Conservation (phyloP, 1,140 invertebrate species). For the Solen grandis region DNA sequence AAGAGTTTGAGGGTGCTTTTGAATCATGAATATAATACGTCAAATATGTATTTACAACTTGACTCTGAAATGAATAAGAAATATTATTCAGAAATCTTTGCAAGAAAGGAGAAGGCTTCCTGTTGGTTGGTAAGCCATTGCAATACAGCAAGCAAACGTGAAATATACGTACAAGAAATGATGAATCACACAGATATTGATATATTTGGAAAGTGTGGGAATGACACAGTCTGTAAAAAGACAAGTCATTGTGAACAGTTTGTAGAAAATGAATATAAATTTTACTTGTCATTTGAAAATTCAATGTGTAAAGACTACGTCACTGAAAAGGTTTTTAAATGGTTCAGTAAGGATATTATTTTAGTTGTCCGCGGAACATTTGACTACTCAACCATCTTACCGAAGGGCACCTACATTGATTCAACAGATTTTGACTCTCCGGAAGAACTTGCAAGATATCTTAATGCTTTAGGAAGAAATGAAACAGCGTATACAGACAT, state of each 20-base stretch:
- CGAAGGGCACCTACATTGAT: slow-evolving; percentile 27
- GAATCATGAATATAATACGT: background rate
- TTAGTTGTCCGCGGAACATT: slow-evolving; percentile 17
- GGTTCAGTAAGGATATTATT: slow-evolving; percentile 18
- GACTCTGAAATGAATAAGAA: background rate
- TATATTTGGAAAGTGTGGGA: slow-evolving; percentile 16
- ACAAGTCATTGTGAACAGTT: background rate
- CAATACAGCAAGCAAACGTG: slow-evolving; percentile 1
- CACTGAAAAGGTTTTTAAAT: no score
- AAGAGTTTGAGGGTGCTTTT: background rate
- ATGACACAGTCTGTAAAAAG: background rate
- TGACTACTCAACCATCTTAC: slow-evolving; percentile 2
- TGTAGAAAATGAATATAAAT: slow-evolving; percentile 53
- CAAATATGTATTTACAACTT: no score
- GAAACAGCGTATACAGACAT: no score
- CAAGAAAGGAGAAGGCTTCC: background rate
- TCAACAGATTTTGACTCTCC: slow-evolving; percentile 14
- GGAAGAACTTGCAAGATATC: slow-evolving; percentile 8
- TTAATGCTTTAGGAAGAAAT: no score
- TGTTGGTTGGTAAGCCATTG: slow-evolving; percentile 25
- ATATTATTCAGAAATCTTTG: slow-evolving; percentile 15
- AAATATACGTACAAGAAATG: background rate
- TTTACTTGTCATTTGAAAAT: slow-evolving; percentile 85
- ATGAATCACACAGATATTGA: background rate
- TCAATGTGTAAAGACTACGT: slow-evolving; percentile 96